These are phyloP conservation scores for Sphecodes monilicornis DNA, from an alignment of 2,888 invertebrate genomes.

Conservation along the genomic window DNA sequence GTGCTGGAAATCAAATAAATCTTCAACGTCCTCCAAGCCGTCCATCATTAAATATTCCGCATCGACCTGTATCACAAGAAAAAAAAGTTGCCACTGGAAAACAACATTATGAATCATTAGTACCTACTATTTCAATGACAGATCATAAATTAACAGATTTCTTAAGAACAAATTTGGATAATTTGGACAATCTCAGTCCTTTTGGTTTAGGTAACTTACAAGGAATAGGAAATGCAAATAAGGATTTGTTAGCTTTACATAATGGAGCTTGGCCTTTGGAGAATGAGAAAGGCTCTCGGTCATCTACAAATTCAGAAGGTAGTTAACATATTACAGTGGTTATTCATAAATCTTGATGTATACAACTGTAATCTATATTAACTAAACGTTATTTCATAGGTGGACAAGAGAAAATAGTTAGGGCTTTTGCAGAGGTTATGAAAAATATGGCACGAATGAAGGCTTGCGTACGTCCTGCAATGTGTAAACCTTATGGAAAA, in stretches of 20 bases:
- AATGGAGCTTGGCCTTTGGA: conserved; percentile 88
- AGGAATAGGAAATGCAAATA: conserved; percentile 84
- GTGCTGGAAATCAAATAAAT: conserved; percentile 79
- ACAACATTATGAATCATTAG: conserved; percentile 82
- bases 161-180: conserved; percentile 89
- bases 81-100: conserved; percentile 82
- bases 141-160: conserved; percentile 91
- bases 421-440: conserved; percentile 94
- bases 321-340: conserved; percentile 24
- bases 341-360: background rate
- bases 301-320: conserved; percentile 83
- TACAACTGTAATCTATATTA: background rate
- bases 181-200: conserved; percentile 87
- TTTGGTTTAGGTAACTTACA: conserved; percentile 79
- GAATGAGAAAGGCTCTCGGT: conserved; percentile 78
- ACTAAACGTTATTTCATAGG: conserved; percentile 74
- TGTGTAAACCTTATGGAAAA: conserved; percentile 96
- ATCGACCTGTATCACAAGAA: conserved; percentile 81
- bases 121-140: conserved; percentile 78
- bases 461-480: conserved; percentile 93
- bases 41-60: conserved; percentile 82
- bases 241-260: conserved; percentile 88
- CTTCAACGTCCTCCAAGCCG: conserved; percentile 83
- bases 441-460: conserved; percentile 96
- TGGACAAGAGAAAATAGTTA: conserved; percentile 94